These are phyloP conservation scores for Apodemia hepburni DNA, from an alignment of 2,888 invertebrate genomes.

Conservation along the genomic window DNA sequence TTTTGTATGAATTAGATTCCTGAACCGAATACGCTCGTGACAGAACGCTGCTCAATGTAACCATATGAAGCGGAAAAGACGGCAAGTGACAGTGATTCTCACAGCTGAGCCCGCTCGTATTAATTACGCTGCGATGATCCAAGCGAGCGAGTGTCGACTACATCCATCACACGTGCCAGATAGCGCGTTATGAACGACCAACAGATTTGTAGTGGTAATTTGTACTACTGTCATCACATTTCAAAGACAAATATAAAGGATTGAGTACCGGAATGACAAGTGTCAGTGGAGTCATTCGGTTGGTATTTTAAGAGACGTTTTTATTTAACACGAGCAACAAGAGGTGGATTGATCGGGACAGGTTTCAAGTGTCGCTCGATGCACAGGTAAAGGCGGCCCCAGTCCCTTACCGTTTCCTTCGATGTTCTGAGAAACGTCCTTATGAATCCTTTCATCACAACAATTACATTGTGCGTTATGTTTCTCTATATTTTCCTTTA, in stretches of 20 bases:
- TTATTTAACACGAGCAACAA: slow-evolving; percentile 78
- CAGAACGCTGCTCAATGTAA: slow-evolving; percentile 58
- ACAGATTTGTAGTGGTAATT: slow-evolving; percentile 79
- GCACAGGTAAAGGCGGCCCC: slow-evolving; percentile 57
- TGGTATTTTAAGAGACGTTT: slow-evolving; percentile 76
- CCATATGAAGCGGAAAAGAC: slow-evolving; percentile 63
- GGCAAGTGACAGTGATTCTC: slow-evolving; percentile 69
- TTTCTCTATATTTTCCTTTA: slow-evolving; percentile 10
- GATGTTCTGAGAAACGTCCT: slow-evolving; percentile 73
- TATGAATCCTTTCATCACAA: slow-evolving; percentile 51
- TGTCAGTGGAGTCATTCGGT: slow-evolving; percentile 69
- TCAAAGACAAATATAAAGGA: slow-evolving; percentile 81
- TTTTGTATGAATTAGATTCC: slow-evolving; percentile 1
- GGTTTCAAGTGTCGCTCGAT: slow-evolving; percentile 75
- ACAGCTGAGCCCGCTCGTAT: slow-evolving; percentile 59
- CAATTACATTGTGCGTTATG: slow-evolving; percentile 40
- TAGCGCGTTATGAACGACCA: slow-evolving; percentile 74
- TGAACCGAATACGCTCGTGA: slow-evolving; percentile 37
- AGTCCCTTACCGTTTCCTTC: slow-evolving; percentile 45
- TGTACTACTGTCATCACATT: slow-evolving; percentile 80
- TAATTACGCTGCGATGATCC: slow-evolving; percentile 74
- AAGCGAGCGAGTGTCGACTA: slow-evolving; percentile 41
- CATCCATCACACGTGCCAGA: slow-evolving; percentile 73
- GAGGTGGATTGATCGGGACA: slow-evolving; percentile 78
- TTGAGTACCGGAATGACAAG: slow-evolving; percentile 77